A percentile compares a stretch with the other conserved stretches of the same genome.
Conservation (phyloP, 2,888 invertebrate species). For the Homarus gammarus region DNA sequence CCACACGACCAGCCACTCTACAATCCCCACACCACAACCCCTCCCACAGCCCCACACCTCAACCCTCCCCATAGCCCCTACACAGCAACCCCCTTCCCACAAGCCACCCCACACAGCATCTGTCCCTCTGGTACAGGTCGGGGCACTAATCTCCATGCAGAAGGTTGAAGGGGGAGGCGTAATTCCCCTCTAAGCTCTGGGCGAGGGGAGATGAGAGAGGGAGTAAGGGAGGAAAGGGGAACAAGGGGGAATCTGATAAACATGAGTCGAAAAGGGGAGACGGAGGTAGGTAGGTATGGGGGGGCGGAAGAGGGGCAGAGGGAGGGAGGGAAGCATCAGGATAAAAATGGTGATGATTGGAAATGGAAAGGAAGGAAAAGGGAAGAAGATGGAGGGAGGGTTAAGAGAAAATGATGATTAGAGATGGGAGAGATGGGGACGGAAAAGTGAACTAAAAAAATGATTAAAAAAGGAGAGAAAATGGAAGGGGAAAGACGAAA, state of each 20-base stretch:
- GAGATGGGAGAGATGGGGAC: neutral
- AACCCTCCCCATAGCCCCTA: neutral
- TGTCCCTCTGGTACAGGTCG: constrained; percentile 8
- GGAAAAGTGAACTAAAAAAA: neutral
- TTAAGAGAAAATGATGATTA: neutral
- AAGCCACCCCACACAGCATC: neutral
- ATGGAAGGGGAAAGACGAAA: neutral
- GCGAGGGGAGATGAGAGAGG: constrained; percentile 21
- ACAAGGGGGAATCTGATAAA: neutral
- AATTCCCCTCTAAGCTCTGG: constrained; percentile 38
- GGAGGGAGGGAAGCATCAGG: too few species aligned
- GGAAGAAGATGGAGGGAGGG: neutral
- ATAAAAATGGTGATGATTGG: neutral
- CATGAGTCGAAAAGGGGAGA: neutral
- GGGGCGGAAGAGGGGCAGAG: neutral
- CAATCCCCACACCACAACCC: neutral
- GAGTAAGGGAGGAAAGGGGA: neutral
- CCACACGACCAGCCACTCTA: neutral
- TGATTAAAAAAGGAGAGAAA: neutral
- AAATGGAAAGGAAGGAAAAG: neutral
- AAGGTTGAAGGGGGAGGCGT: constrained; percentile 45
- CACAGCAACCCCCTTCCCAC: neutral
- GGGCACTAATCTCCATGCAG: constrained; percentile 50
- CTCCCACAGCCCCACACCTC: neutral
- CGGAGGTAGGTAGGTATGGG: neutral